Evolutionary conservation across 2,113 vertebrate species (phyloP).

Genomic region (Semnopithecus entellus): DNA sequence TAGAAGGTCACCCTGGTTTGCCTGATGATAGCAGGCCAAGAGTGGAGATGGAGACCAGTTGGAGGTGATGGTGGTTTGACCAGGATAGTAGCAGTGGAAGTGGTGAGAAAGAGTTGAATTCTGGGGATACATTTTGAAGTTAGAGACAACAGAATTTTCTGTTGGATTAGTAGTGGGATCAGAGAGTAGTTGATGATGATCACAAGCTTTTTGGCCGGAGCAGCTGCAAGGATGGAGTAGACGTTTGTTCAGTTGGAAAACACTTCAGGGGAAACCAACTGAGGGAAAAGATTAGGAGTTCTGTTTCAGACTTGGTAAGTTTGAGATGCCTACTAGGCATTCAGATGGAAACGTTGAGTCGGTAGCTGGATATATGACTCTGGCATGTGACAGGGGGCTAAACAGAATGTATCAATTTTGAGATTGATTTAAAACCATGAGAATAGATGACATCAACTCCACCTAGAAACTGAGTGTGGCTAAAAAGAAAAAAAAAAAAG

Average conservation of each 20-base stretch:
- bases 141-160: constrained; percentile 19
- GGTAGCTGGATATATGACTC: neutral
- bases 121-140: constrained; percentile 9
- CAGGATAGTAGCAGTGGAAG: neutral
- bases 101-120: neutral
- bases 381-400: neutral
- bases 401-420: neutral
- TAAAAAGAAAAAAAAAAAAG: neutral
- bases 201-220: neutral
- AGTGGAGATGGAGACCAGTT: neutral
- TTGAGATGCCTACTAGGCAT: neutral
- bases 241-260: constrained; percentile 20
- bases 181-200: neutral
- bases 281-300: neutral
- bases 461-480: neutral
- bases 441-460: neutral
- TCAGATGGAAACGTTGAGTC: neutral
- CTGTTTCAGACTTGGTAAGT: neutral
- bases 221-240: neutral
- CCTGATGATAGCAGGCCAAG: neutral
- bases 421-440: neutral
- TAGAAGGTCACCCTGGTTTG: neutral
- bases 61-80: neutral
- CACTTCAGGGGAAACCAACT: neutral
- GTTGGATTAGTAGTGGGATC: neutral